A percentile compares a stretch with the other conserved stretches of the same genome.
Evolutionary conservation across 2,888 invertebrate species (phyloP).

Genomic region (Drosophila flavopinicola): DNA sequence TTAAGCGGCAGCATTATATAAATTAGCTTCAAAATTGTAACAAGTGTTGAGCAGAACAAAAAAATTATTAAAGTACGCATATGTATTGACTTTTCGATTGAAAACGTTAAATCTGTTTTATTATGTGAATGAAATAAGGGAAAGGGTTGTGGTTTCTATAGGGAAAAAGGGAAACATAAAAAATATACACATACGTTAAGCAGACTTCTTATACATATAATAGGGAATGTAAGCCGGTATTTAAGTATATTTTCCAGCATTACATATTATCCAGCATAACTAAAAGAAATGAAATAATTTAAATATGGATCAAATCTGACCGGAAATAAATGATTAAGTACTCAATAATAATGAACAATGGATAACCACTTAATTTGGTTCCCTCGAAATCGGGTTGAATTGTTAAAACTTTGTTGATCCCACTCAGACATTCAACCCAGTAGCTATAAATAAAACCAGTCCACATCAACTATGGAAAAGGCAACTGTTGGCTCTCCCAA

Average conservation of each 20-base stretch:
- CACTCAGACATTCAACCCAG: neutral
- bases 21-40: conserved; percentile 77
- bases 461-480: neutral
- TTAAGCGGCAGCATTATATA: conserved; percentile 32
- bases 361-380: neutral
- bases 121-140: neutral
- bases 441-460: conserved; percentile 6
- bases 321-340: no score
- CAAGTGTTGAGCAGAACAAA: conserved; percentile 63
- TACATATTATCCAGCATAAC: no score
- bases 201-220: neutral
- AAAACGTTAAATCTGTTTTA: conserved; percentile 27
- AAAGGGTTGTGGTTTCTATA: neutral
- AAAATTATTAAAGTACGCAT: conserved; percentile 21
- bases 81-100: conserved; percentile 66
- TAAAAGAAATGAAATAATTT: no score
- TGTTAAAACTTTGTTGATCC: neutral
- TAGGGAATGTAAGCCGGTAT: neutral
- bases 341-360: neutral
- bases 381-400: neutral
- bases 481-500: conserved; percentile 11
- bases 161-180: neutral
- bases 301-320: no score
- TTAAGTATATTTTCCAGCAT: neutral
- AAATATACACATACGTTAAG: neutral